A percentile compares a stretch with the other conserved stretches of the same genome.
phyloP scores from a whole-genome alignment of 2,888 invertebrate species.

The Spilarctia lutea region DNA sequence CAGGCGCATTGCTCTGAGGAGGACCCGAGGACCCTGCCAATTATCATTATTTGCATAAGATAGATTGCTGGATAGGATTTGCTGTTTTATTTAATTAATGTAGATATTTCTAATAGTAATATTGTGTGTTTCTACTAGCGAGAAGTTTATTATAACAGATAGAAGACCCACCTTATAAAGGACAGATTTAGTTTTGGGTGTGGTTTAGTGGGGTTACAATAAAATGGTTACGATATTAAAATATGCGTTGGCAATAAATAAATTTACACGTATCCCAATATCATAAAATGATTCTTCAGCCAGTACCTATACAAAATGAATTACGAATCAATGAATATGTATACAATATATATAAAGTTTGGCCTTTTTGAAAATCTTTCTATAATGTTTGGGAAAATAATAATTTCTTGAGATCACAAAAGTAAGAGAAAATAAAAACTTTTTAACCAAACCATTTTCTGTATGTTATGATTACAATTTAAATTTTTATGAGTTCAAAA shows the following conservation, averaged over 20 bases:
- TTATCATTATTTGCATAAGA: too few relatives aligned
- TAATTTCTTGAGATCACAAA: not conserved
- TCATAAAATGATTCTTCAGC: not conserved
- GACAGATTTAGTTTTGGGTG: not conserved
- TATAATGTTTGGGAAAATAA: not conserved
- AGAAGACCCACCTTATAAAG: not conserved
- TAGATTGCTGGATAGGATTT: not conserved
- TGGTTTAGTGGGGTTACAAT: not conserved
- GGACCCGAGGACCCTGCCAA: too few relatives aligned
- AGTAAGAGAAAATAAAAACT: not conserved
- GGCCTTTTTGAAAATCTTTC: not conserved
- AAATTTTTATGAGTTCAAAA: not conserved
- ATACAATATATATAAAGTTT: too few relatives aligned
- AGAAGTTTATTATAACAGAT: not conserved
- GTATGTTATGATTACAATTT: not conserved
- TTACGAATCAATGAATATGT: too few relatives aligned
- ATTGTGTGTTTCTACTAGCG: not conserved
- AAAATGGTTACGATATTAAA: not conserved
- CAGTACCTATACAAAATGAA: too few relatives aligned
- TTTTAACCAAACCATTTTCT: not conserved
- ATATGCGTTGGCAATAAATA: too few relatives aligned
- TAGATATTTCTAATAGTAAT: not conserved
- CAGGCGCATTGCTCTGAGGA: too few relatives aligned
- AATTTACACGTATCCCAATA: too few relatives aligned
- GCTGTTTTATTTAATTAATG: too few relatives aligned